A percentile compares a stretch with the other conserved stretches of the same genome.
Conservation (phyloP, 2,113 vertebrate genomes). For the Atherinomorus stipes region DNA sequence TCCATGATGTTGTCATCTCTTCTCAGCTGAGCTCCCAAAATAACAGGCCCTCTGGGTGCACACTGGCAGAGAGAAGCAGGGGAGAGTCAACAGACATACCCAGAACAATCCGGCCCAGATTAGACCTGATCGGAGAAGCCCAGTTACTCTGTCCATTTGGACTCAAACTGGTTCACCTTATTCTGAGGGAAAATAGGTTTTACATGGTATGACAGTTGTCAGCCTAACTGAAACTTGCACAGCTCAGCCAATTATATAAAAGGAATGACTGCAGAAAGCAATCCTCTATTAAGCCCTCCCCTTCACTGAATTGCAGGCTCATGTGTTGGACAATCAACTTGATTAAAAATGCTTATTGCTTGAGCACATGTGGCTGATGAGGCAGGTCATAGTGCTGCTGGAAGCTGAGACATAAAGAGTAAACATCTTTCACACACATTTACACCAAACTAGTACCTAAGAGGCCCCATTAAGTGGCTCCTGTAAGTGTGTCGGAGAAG, state of each 20-base stretch:
- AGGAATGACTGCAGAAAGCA: constrained; percentile 12
- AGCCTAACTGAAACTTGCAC: constrained; percentile 2
- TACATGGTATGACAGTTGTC: neutral
- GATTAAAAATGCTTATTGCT: constrained; percentile 21
- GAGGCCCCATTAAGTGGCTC: constrained; percentile 39
- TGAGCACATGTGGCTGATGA: constrained; percentile 25
- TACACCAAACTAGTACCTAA: constrained; percentile 15
- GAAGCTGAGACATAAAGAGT: constrained; percentile 43
- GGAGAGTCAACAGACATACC: constrained; percentile 71
- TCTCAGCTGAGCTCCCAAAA: constrained; percentile 80
- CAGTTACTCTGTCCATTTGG: constrained; percentile 58
- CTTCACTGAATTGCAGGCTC: constrained; percentile 23
- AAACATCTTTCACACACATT: constrained; percentile 2
- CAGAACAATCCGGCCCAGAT: constrained; percentile 74
- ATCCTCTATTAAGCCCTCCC: constrained; percentile 27
- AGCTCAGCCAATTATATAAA: constrained; percentile 14
- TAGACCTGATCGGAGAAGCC: constrained; percentile 65
- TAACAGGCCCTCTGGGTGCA: constrained; percentile 77
- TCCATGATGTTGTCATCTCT: constrained; percentile 78
- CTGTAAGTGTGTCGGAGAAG: constrained; percentile 52
- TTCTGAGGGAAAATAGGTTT: constrained; percentile 10
- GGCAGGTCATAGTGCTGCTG: constrained; percentile 15
- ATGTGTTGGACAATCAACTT: constrained; percentile 19
- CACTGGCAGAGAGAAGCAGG: constrained; percentile 66
- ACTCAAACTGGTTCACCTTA: constrained; percentile 43